These are phyloP conservation scores for Acanthosepion lycidas DNA, from an alignment of 2,888 invertebrate species.

Conservation along the genomic window DNA sequence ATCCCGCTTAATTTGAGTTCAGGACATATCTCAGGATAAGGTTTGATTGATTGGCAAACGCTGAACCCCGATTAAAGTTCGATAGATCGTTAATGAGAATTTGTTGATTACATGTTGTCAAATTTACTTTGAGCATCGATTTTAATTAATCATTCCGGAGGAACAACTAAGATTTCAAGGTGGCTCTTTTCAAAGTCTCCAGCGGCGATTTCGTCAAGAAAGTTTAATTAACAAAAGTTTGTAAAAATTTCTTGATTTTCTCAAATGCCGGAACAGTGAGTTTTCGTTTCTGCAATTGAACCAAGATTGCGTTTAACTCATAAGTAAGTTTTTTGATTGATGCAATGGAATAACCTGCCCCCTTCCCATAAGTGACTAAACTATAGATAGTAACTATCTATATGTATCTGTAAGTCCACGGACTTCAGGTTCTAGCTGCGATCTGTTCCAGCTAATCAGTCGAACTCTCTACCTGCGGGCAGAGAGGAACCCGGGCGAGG, in stretches of 20 bases:
- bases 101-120: slow-evolving; percentile 33
- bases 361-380: too few species aligned
- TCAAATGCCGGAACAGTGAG: not conserved
- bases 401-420: too few species aligned
- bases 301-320: too few species aligned
- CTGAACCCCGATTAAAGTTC: not conserved
- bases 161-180: not conserved
- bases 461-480: too few species aligned
- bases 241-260: not conserved
- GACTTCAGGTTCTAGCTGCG: too few species aligned
- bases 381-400: too few species aligned
- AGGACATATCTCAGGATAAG: not conserved
- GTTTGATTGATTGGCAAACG: not conserved
- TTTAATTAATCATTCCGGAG: not conserved
- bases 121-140: slow-evolving; percentile 20
- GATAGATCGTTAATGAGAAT: slow-evolving; percentile 33
- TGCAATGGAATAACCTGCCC: too few species aligned
- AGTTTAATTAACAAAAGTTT: not conserved
- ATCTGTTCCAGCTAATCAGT: too few species aligned
- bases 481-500: too few species aligned
- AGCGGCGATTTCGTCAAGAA: not conserved
- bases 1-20: slow-evolving; percentile 12
- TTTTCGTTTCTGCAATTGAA: too few species aligned
- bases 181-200: not conserved
- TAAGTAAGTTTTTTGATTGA: too few species aligned